Evolutionary conservation across 92 coral and sea anemone genomes (phyloP).

Genomic region (Actinostola sp.): DNA sequence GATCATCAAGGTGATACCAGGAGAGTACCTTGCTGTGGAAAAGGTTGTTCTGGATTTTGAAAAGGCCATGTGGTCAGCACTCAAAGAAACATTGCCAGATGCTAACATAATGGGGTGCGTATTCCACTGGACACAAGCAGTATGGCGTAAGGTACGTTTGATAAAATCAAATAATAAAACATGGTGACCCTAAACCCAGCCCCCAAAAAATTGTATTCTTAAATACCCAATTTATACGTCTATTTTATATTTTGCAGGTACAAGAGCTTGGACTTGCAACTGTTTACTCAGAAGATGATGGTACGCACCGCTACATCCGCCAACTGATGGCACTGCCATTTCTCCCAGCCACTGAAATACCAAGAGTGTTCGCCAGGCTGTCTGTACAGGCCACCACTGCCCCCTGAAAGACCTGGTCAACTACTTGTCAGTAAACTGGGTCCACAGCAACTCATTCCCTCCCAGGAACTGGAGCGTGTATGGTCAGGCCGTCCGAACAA

Average conservation of each 20-base stretch:
- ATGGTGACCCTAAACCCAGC: no score
- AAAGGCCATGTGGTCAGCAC: constrained; percentile 28
- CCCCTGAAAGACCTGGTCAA: not conserved
- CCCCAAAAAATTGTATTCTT: no score
- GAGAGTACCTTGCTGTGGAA: no score
- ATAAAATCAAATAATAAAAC: not conserved
- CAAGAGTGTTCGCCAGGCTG: constrained; percentile 1
- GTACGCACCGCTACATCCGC: constrained; percentile 10
- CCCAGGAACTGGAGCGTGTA: constrained; percentile 35
- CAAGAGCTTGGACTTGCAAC: constrained; percentile 19
- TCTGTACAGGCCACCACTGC: not conserved
- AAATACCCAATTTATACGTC: no score
- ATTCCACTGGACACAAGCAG: constrained; percentile 37
- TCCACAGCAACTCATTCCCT: constrained; percentile 26
- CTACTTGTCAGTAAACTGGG: constrained; percentile 17
- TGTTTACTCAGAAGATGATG: constrained; percentile 19
- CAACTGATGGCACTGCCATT: constrained; percentile 44
- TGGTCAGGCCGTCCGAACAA: no score
- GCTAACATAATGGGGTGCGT: constrained; percentile 11
- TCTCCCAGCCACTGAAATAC: constrained; percentile 26
- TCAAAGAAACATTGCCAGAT: not conserved
- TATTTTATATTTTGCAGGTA: no score
- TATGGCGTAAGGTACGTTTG: constrained; percentile 42
- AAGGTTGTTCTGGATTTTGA: constrained; percentile 7
- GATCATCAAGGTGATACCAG: not conserved